These are phyloP conservation scores for Celastrina argiolus DNA, from an alignment of 2,888 invertebrate genomes.

Conservation along the genomic window DNA sequence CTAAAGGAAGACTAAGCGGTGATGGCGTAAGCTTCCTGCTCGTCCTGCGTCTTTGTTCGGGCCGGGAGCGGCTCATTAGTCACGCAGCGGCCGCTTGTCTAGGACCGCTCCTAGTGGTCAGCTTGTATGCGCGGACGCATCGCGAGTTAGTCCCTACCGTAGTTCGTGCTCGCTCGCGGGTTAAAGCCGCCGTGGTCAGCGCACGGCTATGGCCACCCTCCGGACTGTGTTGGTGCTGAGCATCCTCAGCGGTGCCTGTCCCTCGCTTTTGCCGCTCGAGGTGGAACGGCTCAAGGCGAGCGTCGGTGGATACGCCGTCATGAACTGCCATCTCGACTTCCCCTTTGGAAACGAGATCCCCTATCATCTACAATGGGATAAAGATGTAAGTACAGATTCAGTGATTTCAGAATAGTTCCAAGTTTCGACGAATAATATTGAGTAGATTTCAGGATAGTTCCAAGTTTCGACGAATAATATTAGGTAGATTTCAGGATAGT, in stretches of 20 bases:
- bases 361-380: slow-evolving; percentile 93
- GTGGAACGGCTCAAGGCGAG: slow-evolving; percentile 79
- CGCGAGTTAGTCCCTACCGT: slow-evolving; percentile 25
- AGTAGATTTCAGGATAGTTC: neutral
- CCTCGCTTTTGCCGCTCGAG: slow-evolving; percentile 60
- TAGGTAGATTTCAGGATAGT: neutral
- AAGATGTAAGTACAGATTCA: slow-evolving; percentile 83
- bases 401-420: neutral
- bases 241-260: slow-evolving; percentile 31
- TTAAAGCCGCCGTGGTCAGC: no score
- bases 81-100: slow-evolving; percentile 20
- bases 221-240: slow-evolving; percentile 30
- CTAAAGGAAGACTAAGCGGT: slow-evolving; percentile 29
- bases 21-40: slow-evolving; percentile 27
- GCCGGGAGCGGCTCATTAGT: slow-evolving; percentile 28
- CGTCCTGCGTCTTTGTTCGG: slow-evolving; percentile 28
- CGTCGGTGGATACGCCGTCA: slow-evolving; percentile 87
- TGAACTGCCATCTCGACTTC: slow-evolving; percentile 92
- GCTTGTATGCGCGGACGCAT: slow-evolving; percentile 25
- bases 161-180: no score
- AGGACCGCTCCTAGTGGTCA: slow-evolving; percentile 25
- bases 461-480: neutral
- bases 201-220: slow-evolving; percentile 23
- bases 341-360: slow-evolving; percentile 91
- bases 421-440: neutral